These are phyloP conservation scores for Spongilla lacustris DNA, from an alignment of 37 sponge, comb jelly and placozoan genomes.

Conservation along the genomic window DNA sequence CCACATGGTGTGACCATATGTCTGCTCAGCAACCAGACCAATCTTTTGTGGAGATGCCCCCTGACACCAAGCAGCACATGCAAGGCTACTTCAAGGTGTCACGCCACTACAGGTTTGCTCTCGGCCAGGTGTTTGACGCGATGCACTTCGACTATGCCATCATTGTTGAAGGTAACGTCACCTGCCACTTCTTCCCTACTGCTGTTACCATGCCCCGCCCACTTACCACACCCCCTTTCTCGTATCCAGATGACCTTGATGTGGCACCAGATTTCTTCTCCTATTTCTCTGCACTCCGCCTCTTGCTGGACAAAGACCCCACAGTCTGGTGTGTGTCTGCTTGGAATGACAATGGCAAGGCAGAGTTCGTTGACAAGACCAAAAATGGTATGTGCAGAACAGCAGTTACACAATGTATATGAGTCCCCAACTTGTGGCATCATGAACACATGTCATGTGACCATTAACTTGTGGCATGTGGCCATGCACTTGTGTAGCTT, in stretches of 20 bases:
- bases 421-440: no score
- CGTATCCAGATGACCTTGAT: constrained; percentile 82
- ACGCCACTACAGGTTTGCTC: constrained; percentile 92
- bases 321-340: constrained; percentile 94
- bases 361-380: constrained; percentile 29
- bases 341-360: constrained; percentile 96
- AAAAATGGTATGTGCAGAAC: constrained; percentile 52
- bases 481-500: neutral
- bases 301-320: constrained; percentile 74
- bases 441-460: no score
- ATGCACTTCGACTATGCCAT: constrained; percentile 65
- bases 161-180: constrained; percentile 80
- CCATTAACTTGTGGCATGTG: no score
- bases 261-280: constrained; percentile 87
- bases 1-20: neutral
- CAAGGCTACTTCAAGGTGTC: constrained; percentile 94
- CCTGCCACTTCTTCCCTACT: no score
- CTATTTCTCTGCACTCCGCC: constrained; percentile 66
- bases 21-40: constrained; percentile 79
- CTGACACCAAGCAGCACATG: constrained; percentile 11
- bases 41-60: constrained; percentile 38
- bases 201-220: no score
- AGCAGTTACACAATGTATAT: no score
- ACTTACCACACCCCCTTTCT: no score
- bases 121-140: constrained; percentile 82